Evolutionary conservation across 2,113 vertebrate genomes (phyloP), one percentile per base, ranked within the genome.

Genomic region (Petroica traversi): DNA sequence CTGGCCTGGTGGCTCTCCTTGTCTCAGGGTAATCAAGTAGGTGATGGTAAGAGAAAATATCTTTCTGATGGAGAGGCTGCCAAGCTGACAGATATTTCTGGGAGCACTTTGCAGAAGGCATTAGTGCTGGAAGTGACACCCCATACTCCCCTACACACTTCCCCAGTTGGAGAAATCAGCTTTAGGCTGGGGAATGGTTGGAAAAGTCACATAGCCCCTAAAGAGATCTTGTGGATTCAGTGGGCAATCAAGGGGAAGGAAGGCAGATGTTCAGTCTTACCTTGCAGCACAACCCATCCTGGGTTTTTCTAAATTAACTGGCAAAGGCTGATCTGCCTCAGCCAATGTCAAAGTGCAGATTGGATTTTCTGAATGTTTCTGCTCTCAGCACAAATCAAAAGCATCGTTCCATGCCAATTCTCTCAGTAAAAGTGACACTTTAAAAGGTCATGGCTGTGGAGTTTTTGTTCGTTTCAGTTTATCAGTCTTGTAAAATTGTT

Each of bases 401-500:
- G 58, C 87, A 63, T 16, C 0, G 12, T 96, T 96, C 92, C 77
- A 17, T 67, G 71, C 51, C 84, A 71, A 4, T 69, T 84, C 74
- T 92, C n/a, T 77, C 83, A 52, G 52, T 66, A 71, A 46, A 94
- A 93, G 57, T 62, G 89, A 91, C 73, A 86, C 91, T 95, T 92
- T 63, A 84, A 96, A 97, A 97, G 92, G 95, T 96, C 92, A 91
- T 12, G 54, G 46, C 58, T 93, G 59, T 45, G 63, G 55, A 88
- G 81, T 96, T 95, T 77, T 63, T 68, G 57, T 51, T 87, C 22
- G 2, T 87, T 96, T 94, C 86, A 82, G 46, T 92, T 89, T 82
- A 76, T 87, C 80, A 72, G 66, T 51, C 74, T 81, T 85, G 62
- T 87, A 94, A 91, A 96, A 85, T 85, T 75, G 38, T 84, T 88